Evolutionary conservation across 2,797 vertebrate species (phyloP), one percentile per base, ranked within the genome.

Genomic region (Acomys russatus): DNA sequence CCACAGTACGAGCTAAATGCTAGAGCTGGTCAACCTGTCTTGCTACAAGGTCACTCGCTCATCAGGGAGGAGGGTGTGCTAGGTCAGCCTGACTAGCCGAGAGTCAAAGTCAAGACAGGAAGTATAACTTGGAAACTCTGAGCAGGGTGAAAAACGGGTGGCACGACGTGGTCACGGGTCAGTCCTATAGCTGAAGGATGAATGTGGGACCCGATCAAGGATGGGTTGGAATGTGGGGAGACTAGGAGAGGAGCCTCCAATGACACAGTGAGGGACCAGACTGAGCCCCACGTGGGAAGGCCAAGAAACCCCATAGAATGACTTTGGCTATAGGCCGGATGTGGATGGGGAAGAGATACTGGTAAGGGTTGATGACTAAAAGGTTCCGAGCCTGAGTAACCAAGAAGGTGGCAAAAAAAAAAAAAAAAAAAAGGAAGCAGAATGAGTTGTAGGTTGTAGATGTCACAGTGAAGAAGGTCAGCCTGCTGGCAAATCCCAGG

Each of bases 191-290:
- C 4, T 14, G 28, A 12, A 56, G 28, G 66, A 51, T 35, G 63
- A 87, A 66, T 35, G 49, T 0, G 12, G 28, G 54, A 88, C 49
- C 35, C 22, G 83, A 79, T 51, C 1, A 76, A n/a, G 63, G 44
- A 54, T 14, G 23, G 66, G 33, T 56, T 9, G 35, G 28, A 38
- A 54, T 66, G 74, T 35, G 63, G 38, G 44, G 28, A 85, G n/a
- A 35, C 22, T 17, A 44, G 51, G 35, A 84, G 0, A 2, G 35
- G n/a, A 88, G 28, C 38, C 35, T 17, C 28, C 0, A 0, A 30
- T 3, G 9, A 73, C 6, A 38, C 9, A 9, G 35, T 1, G 18
- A 49, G 25, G 30, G 5, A 4, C 15, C 28, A 33, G 76, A 9
- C 11, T 23, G 49, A 59, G 38, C 54, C 22, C 25, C 23, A 85